A percentile compares a stretch with the other conserved stretches of the same genome.
phyloP scores from a whole-genome alignment of 64 coral and sea anemone genomes.

The Montipora foliosa region DNA sequence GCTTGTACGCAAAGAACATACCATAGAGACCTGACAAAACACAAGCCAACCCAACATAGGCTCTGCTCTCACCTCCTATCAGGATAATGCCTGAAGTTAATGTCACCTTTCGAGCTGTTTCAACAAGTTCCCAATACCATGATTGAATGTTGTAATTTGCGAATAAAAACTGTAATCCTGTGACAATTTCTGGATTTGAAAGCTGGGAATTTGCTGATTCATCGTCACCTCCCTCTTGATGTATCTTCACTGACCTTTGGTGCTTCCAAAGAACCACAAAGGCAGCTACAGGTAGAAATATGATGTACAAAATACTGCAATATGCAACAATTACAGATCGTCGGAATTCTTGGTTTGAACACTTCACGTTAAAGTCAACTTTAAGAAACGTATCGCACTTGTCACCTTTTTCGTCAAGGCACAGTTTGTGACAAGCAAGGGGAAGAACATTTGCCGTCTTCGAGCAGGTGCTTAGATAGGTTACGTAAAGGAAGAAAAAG shows the following conservation, averaged over 20 bases:
- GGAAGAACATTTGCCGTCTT: constrained; percentile 36
- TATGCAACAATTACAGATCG: constrained; percentile 1
- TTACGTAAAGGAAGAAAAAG: background rate
- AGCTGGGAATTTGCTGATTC: background rate
- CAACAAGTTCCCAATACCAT: constrained; percentile 77
- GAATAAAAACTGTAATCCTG: constrained; percentile 56
- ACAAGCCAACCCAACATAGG: no score
- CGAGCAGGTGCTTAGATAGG: constrained; percentile 38
- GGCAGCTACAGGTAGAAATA: background rate
- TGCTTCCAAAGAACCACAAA: constrained; percentile 37
- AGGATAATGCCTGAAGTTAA: no score
- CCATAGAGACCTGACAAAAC: no score
- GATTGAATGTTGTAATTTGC: constrained; percentile 43
- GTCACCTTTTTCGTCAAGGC: background rate
- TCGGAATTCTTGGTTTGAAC: background rate
- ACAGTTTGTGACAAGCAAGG: constrained; percentile 44
- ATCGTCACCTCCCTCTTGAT: background rate
- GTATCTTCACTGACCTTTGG: background rate
- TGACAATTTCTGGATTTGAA: background rate
- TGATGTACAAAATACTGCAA: background rate
- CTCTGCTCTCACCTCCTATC: no score
- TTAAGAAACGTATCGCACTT: constrained; percentile 8
- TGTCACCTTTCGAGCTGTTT: background rate
- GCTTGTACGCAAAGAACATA: no score
- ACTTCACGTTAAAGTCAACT: constrained; percentile 28